Evolutionary conservation across 2,113 vertebrate species (phyloP).

Genomic region (Glaucomys volans): DNA sequence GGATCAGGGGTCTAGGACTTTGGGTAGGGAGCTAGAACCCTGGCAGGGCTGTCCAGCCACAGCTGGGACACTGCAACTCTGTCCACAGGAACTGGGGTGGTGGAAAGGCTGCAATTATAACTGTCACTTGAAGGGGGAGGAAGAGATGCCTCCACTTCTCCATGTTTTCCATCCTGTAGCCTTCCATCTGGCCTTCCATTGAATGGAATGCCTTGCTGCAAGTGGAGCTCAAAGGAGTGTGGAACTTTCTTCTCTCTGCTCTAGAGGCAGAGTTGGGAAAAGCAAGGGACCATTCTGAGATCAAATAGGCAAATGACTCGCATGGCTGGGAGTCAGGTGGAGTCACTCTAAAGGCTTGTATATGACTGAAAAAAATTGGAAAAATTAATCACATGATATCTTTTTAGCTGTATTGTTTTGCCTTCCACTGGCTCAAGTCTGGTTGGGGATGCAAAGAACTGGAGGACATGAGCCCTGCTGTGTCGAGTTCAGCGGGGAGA

Average conservation of each 20-base stretch:
- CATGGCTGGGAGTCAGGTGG: not conserved
- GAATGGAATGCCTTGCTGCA: not conserved
- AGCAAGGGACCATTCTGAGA: not conserved
- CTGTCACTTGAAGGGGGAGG: not conserved
- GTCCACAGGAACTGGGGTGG: not conserved
- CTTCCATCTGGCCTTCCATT: not conserved
- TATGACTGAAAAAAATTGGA: not conserved
- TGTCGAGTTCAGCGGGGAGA: not conserved
- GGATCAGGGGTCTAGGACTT: not conserved
- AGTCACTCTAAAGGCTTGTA: not conserved
- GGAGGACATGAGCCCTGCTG: not conserved
- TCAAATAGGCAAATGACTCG: not conserved
- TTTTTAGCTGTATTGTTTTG: not conserved
- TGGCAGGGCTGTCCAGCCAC: fast-evolving
- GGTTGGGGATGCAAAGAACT: not conserved
- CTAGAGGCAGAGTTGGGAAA: not conserved
- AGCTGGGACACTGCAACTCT: fast-evolving
- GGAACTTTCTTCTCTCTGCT: not conserved
- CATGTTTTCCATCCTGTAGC: not conserved
- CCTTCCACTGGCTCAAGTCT: not conserved
- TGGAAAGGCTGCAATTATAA: not conserved
- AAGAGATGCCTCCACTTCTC: not conserved
- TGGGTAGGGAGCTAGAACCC: not conserved
- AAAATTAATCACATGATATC: not conserved
- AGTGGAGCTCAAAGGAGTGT: not conserved